phyloP scores from a whole-genome alignment of 2,113 vertebrate species.

The Triplophysa rosa region DNA sequence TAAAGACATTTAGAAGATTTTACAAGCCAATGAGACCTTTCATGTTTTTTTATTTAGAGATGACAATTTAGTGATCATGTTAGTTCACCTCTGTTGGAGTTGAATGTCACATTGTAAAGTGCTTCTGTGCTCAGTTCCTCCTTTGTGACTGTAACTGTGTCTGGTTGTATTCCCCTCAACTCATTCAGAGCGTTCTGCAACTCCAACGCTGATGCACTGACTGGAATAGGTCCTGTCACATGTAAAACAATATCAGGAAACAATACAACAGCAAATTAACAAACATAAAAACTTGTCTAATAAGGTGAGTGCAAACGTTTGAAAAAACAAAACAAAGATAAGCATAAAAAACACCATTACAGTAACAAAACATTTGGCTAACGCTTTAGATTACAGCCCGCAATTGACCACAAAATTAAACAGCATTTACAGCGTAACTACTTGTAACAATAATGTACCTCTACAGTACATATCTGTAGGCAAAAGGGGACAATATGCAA shows the following conservation, averaged over 20 bases:
- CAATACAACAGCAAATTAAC: background rate
- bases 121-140: constrained; percentile 44
- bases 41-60: background rate
- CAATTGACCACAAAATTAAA: too few species aligned
- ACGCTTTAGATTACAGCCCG: too few species aligned
- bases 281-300: background rate
- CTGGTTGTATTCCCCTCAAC: constrained; percentile 81
- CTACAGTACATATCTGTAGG: too few species aligned
- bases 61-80: too few species aligned
- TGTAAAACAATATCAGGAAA: background rate
- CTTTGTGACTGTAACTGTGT: constrained; percentile 75
- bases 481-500: too few species aligned
- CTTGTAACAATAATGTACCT: too few species aligned
- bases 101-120: constrained; percentile 76
- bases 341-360: too few species aligned
- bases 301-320: too few species aligned
- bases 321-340: too few species aligned
- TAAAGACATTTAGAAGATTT: background rate
- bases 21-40: too few species aligned
- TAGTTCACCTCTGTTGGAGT: constrained; percentile 79
- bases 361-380: too few species aligned
- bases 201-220: constrained; percentile 69
- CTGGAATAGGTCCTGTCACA: constrained; percentile 70
- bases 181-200: constrained; percentile 75
- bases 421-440: too few species aligned